Base-by-base conservation (phyloP, 1,140 invertebrate genomes). In the Drosophila lini region DNA sequence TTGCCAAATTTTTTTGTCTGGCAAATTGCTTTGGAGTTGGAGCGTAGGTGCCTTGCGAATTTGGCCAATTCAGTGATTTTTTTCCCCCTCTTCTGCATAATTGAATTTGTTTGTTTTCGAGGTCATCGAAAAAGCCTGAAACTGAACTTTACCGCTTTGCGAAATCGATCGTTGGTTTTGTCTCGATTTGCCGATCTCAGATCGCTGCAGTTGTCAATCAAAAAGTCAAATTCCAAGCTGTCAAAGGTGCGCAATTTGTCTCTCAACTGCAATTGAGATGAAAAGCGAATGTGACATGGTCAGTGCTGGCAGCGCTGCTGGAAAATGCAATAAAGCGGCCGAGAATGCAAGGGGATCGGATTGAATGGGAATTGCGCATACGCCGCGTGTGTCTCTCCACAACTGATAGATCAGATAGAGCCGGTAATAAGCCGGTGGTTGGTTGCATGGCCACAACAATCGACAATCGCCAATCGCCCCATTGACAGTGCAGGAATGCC, bases 181-280 rank as follows among this genome's bases (percentile, higher is more conserved):
- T 45, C 42, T 48, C 28, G 4, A 28, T 56, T 47, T 52, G 22
- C 45, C 42, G 68, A 64, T 65, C 50, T 36, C 10, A 28, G 80
- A 86, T 82, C 83, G 70, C 34, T 74, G 63, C 68, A 65, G 80
- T 89, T 88, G 84, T 88, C 84, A 89, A 88, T 88, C 84, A 89
- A 88, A 88, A 84, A 88, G 84, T 89, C 80, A 88, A 88, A 89
- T 88, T 88, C 84, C 84, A 78, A 78, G 13, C 85, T 84, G 84
- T 74, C 85, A 74, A 80, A 80, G 76, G 76, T 57, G 76, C 76
- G 74, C 84, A 88, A 89, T 88, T 88, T 88, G 84, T 88, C 84
- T 78, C 64, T 73, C 68, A 70, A 60, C 63, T 70, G 78, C 78
- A 81, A 83, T 86, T 88, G 83, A 89, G 84, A 88, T 81, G 63